Conservation (phyloP, 2,113 vertebrate genomes). For the Megalops atlanticus region DNA sequence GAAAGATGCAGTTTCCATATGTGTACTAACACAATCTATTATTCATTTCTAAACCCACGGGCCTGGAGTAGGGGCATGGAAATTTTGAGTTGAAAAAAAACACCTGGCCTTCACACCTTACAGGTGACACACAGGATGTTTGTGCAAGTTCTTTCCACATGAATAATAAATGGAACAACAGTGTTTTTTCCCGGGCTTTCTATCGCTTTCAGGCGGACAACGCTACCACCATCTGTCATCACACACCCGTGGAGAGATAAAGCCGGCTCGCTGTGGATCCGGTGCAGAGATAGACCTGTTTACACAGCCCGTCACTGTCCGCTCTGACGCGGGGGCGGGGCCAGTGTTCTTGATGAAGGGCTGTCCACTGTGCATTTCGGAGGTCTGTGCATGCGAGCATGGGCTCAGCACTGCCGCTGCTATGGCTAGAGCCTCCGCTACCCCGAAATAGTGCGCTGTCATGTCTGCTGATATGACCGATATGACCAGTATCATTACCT, state of each 20-base stretch:
- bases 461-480: neutral
- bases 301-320: neutral
- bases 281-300: neutral
- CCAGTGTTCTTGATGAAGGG: neutral
- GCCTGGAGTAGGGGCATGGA: neutral
- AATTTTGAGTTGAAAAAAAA: neutral
- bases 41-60: too few species aligned
- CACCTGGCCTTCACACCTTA: neutral
- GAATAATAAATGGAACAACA: constrained; percentile 24
- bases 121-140: neutral
- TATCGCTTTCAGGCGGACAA: constrained; percentile 6
- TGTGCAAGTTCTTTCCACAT: constrained; percentile 13
- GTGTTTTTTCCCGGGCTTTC: neutral
- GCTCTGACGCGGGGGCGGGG: neutral
- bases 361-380: neutral
- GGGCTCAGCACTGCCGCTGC: neutral
- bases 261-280: neutral
- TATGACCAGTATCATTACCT: neutral
- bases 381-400: neutral
- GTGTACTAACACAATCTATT: neutral
- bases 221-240: constrained; percentile 23
- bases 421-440: neutral
- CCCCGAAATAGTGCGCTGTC: neutral
- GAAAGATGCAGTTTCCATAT: neutral
- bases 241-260: neutral